A percentile compares a stretch with the other conserved stretches of the same genome.
Evolutionary conservation across 2,797 vertebrate species (phyloP).

Genomic region (Clarias laeviceps): DNA sequence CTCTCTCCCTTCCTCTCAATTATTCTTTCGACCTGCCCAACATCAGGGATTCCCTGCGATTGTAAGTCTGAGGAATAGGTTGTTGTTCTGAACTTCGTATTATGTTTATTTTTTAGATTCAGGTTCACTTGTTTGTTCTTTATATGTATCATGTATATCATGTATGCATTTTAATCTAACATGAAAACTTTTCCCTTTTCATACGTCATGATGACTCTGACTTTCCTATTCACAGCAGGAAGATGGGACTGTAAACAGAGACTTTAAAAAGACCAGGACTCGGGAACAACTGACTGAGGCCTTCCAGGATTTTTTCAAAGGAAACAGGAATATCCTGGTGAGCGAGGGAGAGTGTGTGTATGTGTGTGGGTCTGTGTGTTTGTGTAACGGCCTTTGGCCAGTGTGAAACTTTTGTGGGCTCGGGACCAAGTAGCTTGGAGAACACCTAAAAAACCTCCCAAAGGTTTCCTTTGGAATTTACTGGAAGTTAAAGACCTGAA

Average conservation of each 20-base stretch:
- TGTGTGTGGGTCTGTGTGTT: constrained; percentile 3
- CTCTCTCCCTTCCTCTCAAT: constrained; percentile 58
- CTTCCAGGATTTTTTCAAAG: constrained; percentile 91
- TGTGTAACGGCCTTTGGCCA: constrained; percentile 37
- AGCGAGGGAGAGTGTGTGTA: constrained; percentile 60
- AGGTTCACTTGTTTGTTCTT: no score
- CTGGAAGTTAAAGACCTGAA: neutral
- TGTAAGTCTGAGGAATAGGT: constrained; percentile 27
- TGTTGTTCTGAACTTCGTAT: neutral
- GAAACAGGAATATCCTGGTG: constrained; percentile 87
- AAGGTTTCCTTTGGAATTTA: constrained; percentile 41
- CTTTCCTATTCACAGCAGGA: constrained; percentile 81
- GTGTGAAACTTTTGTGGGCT: constrained; percentile 14
- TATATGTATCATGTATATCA: no score
- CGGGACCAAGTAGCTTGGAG: constrained; percentile 14
- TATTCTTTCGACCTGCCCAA: no score
- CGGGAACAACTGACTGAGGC: constrained; percentile 87
- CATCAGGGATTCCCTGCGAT: constrained; percentile 66
- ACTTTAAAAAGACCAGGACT: constrained; percentile 97
- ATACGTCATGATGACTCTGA: neutral
- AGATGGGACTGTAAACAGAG: constrained; percentile 93
- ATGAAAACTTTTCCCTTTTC: neutral
- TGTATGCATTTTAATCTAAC: neutral
- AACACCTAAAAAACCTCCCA: constrained; percentile 17
- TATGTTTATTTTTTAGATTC: constrained; percentile 4